These are phyloP conservation scores for Gymnopithys bicolor DNA, from an alignment of 2,797 vertebrate species.

Conservation along the genomic window DNA sequence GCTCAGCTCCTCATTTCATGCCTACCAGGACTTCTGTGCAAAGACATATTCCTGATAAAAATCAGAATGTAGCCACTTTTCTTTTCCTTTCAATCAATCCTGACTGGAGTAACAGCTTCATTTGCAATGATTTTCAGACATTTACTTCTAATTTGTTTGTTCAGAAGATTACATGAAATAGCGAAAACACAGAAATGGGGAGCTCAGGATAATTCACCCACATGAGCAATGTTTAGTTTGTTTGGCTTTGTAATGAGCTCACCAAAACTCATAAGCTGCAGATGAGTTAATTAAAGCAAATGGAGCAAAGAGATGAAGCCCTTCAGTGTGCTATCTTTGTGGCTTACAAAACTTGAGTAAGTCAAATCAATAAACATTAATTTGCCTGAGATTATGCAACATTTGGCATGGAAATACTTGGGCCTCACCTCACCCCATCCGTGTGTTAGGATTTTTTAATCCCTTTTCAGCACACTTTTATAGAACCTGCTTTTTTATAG, in stretches of 20 bases:
- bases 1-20: neutral
- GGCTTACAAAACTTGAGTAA: slow-evolving; percentile 6
- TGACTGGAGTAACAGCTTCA: neutral
- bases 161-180: neutral
- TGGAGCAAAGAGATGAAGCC: slow-evolving; percentile 64
- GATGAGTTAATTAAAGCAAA: slow-evolving; percentile 74
- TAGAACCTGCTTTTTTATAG: neutral
- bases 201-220: slow-evolving; percentile 17
- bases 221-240: neutral
- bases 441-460: neutral
- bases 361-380: slow-evolving; percentile 58
- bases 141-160: slow-evolving; percentile 14
- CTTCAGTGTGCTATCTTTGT: slow-evolving; percentile 39
- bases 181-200: neutral
- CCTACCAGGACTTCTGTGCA: neutral
- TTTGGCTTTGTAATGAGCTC: slow-evolving; percentile 43
- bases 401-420: neutral
- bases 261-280: slow-evolving; percentile 62
- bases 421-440: neutral
- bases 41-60: slow-evolving; percentile 24
- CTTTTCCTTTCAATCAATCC: neutral
- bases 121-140: neutral
- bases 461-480: neutral
- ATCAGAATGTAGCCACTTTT: slow-evolving; percentile 7
- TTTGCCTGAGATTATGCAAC: slow-evolving; percentile 48